These are phyloP conservation scores for Eremophila alpestris DNA, from an alignment of 2,797 vertebrate species.

Conservation along the genomic window DNA sequence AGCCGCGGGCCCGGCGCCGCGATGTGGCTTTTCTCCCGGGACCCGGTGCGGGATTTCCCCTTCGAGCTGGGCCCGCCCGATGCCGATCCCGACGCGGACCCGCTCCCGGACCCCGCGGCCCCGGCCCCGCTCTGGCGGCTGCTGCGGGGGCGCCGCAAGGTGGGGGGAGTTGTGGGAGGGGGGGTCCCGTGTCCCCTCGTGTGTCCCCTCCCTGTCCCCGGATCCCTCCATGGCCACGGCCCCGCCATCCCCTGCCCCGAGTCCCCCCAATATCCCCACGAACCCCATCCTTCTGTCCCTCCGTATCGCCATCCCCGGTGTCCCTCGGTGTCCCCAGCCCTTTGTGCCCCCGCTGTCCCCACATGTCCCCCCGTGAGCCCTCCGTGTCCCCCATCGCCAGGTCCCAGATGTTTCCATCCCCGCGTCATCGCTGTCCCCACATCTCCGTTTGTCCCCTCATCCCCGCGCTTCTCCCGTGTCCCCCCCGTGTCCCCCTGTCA, in stretches of 20 bases:
- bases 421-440: neutral
- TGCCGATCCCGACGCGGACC: neutral
- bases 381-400: neutral
- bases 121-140: neutral
- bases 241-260: neutral
- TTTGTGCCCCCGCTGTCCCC: neutral
- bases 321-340: neutral
- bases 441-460: neutral
- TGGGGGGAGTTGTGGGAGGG: neutral
- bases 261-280: neutral
- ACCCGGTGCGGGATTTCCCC: neutral
- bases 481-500: neutral
- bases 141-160: neutral
- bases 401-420: neutral
- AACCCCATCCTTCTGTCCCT: neutral
- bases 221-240: neutral
- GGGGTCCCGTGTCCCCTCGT: neutral
- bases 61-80: slow-evolving; percentile 4
- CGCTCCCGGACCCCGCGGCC: neutral
- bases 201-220: neutral
- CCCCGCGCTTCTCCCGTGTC: neutral
- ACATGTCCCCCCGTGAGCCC: neutral
- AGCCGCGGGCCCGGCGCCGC: neutral
- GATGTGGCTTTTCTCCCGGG: neutral
- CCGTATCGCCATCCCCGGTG: neutral